phyloP scores from a whole-genome alignment of 2,797 vertebrate species.

The Caiman crocodilus region DNA sequence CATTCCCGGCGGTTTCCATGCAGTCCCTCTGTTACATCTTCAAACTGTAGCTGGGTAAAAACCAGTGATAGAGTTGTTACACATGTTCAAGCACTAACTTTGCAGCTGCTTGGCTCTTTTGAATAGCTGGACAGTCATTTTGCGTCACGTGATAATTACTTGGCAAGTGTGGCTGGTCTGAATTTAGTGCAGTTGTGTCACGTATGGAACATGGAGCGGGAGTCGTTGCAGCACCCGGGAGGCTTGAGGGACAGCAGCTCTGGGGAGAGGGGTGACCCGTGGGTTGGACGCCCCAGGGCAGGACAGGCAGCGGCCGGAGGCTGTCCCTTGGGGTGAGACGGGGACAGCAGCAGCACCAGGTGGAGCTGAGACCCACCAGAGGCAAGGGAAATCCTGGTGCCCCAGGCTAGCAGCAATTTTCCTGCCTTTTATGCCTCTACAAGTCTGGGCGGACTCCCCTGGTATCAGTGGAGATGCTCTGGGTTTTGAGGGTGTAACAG shows the following conservation, averaged over 20 bases:
- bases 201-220: not conserved
- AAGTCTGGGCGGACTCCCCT: not conserved
- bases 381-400: not conserved
- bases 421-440: not conserved
- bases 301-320: rapidly evolving
- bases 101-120: no score
- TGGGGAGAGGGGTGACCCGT: not conserved
- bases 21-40: no score
- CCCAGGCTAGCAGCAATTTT: not conserved
- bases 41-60: no score
- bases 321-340: not conserved
- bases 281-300: not conserved
- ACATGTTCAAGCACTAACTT: no score
- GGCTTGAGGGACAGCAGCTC: not conserved
- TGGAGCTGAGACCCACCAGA: not conserved
- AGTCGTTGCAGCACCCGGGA: not conserved
- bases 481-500: not conserved
- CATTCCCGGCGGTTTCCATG: no score
- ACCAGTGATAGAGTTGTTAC: no score
- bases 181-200: no score
- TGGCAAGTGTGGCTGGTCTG: no score
- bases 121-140: no score
- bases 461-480: not conserved
- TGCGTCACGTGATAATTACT: no score
- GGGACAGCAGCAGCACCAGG: not conserved